Evolutionary conservation across 2,797 vertebrate genomes (phyloP).

Genomic region (Varecia variegata): DNA sequence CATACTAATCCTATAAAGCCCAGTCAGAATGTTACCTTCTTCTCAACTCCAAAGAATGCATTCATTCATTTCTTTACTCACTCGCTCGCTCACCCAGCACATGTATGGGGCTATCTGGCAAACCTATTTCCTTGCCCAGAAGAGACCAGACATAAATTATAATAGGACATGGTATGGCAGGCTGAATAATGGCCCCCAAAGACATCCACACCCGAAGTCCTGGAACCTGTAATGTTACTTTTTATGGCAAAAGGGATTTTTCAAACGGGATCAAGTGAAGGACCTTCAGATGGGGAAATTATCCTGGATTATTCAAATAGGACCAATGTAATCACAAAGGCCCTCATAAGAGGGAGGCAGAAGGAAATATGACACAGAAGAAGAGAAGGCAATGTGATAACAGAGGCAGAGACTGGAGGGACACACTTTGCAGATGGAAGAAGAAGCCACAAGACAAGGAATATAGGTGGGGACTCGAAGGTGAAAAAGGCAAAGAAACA

Average conservation of each 20-base stretch:
- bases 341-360: not conserved
- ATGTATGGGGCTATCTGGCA: not conserved
- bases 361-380: not conserved
- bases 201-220: not conserved
- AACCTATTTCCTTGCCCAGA: not conserved
- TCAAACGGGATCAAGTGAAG: not conserved
- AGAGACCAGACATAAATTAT: not conserved
- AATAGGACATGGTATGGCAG: not conserved
- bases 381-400: not conserved
- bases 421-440: rapidly evolving
- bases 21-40: not conserved
- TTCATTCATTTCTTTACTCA: not conserved
- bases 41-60: not conserved
- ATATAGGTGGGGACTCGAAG: rapidly evolving
- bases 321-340: not conserved
- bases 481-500: not conserved
- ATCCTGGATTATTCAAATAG: not conserved
- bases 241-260: not conserved
- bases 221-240: not conserved
- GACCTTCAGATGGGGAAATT: not conserved
- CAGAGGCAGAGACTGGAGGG: not conserved
- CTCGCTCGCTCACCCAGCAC: not conserved
- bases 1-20: not conserved
- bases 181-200: not conserved
- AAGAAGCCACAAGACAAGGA: not conserved